These are phyloP conservation scores for Larimichthys crocea DNA, from an alignment of 2,113 vertebrate species.

Conservation along the genomic window DNA sequence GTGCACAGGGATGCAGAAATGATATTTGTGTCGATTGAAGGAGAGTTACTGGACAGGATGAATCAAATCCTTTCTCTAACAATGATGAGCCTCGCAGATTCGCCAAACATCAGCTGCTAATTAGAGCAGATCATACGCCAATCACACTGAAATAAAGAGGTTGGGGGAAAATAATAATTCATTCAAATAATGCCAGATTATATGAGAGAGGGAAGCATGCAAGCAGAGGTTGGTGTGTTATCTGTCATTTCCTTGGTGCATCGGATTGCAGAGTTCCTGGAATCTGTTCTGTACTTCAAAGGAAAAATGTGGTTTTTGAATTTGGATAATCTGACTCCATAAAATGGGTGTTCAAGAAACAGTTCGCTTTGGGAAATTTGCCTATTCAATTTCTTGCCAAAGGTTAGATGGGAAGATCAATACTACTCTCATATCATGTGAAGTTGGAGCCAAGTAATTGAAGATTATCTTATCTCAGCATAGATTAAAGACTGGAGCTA, in stretches of 20 bases:
- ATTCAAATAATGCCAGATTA: constrained; percentile 8
- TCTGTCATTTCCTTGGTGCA: neutral
- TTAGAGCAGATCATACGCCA: constrained; percentile 53
- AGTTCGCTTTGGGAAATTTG: neutral
- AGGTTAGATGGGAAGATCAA: neutral
- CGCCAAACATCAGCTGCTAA: constrained; percentile 55
- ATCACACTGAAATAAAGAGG: constrained; percentile 37
- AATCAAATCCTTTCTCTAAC: constrained; percentile 51
- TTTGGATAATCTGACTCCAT: neutral
- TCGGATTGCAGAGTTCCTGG: neutral
- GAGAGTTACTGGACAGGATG: constrained; percentile 27
- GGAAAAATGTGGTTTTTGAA: neutral
- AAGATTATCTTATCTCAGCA: neutral
- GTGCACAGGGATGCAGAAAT: constrained; percentile 21
- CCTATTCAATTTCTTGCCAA: neutral
- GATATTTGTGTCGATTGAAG: constrained; percentile 41
- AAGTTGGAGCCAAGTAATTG: neutral
- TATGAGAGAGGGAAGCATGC: constrained; percentile 13
- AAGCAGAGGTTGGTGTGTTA: neutral
- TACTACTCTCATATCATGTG: neutral
- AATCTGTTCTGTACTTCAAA: neutral
- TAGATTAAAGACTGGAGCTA: too few species aligned
- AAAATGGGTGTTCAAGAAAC: neutral
- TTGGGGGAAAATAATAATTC: neutral
- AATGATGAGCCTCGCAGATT: constrained; percentile 56